phyloP scores from a whole-genome alignment of 2,888 invertebrate genomes.

The Pristionchus exspectatus region DNA sequence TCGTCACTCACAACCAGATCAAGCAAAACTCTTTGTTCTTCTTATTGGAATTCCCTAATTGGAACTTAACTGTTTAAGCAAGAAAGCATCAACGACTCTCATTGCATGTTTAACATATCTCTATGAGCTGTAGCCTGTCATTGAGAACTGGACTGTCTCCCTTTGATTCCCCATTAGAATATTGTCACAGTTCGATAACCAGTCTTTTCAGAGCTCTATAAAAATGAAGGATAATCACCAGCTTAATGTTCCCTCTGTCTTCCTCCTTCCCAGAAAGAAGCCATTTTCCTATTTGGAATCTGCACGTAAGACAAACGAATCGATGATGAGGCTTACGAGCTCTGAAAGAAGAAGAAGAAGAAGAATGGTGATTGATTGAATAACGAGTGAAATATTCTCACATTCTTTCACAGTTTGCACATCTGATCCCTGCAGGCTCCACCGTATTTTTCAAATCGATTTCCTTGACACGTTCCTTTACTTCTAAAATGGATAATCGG shows the following conservation, averaged over 20 bases:
- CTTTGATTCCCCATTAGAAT: too few species aligned
- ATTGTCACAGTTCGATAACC: too few species aligned
- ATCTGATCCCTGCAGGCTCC: neutral
- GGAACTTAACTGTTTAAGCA: too few species aligned
- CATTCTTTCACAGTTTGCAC: neutral
- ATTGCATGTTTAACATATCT: too few species aligned
- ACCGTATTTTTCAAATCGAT: neutral
- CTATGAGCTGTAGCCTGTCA: too few species aligned
- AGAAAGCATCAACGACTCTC: too few species aligned
- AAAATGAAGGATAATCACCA: neutral
- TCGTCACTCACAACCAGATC: too few species aligned
- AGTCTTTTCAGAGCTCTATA: neutral
- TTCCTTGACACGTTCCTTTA: neutral
- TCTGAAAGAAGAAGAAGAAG: neutral
- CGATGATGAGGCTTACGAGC: slow-evolving; percentile 2
- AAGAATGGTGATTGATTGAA: neutral
- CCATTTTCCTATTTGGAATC: neutral
- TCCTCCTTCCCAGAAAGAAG: neutral
- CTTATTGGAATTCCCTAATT: too few species aligned
- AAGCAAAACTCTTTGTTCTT: too few species aligned
- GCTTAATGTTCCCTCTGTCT: neutral
- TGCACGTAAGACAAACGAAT: neutral
- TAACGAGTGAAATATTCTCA: neutral
- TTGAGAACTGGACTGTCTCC: too few species aligned
- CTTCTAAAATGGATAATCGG: neutral